Conservation (phyloP, 2,113 vertebrate species). For the Oreocharis arfaki region DNA sequence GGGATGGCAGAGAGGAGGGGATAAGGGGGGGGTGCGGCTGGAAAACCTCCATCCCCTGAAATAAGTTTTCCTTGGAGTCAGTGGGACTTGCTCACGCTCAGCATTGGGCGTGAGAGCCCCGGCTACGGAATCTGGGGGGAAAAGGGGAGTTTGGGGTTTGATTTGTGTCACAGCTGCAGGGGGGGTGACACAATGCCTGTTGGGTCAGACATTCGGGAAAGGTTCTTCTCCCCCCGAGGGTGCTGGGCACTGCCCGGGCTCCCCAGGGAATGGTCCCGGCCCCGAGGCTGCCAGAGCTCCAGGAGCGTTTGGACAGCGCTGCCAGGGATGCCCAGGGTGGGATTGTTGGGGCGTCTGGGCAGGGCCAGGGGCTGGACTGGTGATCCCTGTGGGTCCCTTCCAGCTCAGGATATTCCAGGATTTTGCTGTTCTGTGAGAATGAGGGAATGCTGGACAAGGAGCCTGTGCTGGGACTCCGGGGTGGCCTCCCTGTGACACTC, state of each 20-base stretch:
- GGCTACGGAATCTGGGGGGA: rapidly evolving
- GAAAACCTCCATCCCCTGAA: neutral
- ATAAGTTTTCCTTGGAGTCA: neutral
- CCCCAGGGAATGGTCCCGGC: neutral
- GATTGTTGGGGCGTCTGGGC: neutral
- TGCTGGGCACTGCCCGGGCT: neutral
- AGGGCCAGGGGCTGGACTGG: rapidly evolving
- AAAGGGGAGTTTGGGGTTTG: neutral
- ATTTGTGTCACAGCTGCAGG: rapidly evolving
- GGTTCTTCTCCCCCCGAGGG: neutral
- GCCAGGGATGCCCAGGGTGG: neutral
- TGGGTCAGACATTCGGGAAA: neutral
- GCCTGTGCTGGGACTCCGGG: too few species aligned
- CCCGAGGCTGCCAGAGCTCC: neutral
- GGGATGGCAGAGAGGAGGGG: neutral
- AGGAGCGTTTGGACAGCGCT: neutral
- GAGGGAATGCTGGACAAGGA: neutral
- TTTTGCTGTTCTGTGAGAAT: neutral
- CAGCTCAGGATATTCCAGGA: neutral
- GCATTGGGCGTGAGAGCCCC: neutral
- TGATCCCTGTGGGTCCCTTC: rapidly evolving
- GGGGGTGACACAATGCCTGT: neutral
- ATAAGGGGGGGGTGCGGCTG: rapidly evolving
- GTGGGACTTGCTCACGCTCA: rapidly evolving
- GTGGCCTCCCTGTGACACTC: neutral